Base-by-base conservation (phyloP, 1,140 invertebrate genomes). In the Ephestia elutella region DNA sequence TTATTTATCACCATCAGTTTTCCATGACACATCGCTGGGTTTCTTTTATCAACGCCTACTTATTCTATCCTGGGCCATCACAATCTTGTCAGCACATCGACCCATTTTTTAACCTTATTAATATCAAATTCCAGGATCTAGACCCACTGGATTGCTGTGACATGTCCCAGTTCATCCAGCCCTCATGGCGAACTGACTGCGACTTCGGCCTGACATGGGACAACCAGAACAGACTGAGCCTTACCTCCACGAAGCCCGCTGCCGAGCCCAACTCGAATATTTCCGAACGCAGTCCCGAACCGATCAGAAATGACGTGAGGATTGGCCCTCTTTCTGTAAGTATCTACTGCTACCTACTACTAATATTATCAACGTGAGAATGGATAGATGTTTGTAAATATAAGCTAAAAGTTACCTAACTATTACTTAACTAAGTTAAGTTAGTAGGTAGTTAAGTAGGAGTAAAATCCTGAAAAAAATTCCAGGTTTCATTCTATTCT, bases 121-220 rank as follows among this genome's bases (percentile, higher is more conserved):
- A 44, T 15, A 10, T 15, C 32, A n/a, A 3, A n/a, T 44, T 44
- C 1, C 44, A 73, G 62, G n/a, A 55, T 35, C 57, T 63, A n/a
- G 77, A 82, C 32, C 82, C 84, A 8, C 50, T 87, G 5, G 72
- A 81, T 7, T 87, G 84, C 44, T 86, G 84, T 25, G 74, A 84
- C 13, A 65, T 87, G 44, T 57, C 56, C 0, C 70, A 68, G 1
- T 87, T 87, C 49, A 82, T 87, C 11, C 20, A 70, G 15, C 63
- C 71, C 0, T 15, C 60, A 2, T 80, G 76, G 78, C 60, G 71
- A 0, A 35, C 64, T 0, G 71, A 84, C 9, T 87, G 84, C 17
- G 62, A 60, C 25, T 84, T 87, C 58, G 55, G 71, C 9, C 8
- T 83, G 3, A 64, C 55, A 0, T 87, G 82, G 80, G 59, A 70